These are phyloP conservation scores for Ophion ventricosus DNA, from an alignment of 2,888 invertebrate genomes.

Conservation along the genomic window DNA sequence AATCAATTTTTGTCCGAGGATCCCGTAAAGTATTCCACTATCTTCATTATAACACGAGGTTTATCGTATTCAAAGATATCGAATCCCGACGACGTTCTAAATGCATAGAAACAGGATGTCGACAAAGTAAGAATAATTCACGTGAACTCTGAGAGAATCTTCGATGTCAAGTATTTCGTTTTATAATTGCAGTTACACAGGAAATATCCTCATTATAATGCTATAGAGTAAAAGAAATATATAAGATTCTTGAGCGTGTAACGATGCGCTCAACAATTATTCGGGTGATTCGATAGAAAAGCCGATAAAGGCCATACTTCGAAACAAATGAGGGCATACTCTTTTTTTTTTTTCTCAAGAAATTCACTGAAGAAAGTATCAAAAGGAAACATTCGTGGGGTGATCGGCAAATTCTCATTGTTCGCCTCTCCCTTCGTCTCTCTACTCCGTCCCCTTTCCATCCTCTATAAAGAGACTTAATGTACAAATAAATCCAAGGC, in stretches of 20 bases:
- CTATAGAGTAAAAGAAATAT: constrained; percentile 18
- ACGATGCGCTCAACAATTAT: constrained; percentile 20
- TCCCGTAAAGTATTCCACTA: too few relatives aligned
- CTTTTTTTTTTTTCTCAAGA: constrained; percentile 5
- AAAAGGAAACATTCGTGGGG: constrained; percentile 16
- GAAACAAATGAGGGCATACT: constrained; percentile 53
- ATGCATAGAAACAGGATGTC: too few relatives aligned
- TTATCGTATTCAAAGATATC: too few relatives aligned
- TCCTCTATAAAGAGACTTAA: constrained; percentile 20
- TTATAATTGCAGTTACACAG: too few relatives aligned
- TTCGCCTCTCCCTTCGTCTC: neutral
- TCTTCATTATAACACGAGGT: too few relatives aligned
- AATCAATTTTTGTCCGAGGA: too few relatives aligned
- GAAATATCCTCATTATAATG: constrained; percentile 4
- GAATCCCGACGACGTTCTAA: too few relatives aligned
- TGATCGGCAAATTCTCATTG: constrained; percentile 34
- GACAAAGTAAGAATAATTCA: too few relatives aligned
- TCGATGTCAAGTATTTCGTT: too few relatives aligned
- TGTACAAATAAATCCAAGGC: constrained; percentile 28
- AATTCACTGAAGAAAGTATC: neutral
- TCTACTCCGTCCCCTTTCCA: neutral
- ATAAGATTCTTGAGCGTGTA: constrained; percentile 13
- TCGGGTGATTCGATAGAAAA: constrained; percentile 28
- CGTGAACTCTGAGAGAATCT: too few relatives aligned
- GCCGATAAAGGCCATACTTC: constrained; percentile 37